Base-by-base conservation (phyloP, 2,888 invertebrate species). In the Hypselothyrea guttata region DNA sequence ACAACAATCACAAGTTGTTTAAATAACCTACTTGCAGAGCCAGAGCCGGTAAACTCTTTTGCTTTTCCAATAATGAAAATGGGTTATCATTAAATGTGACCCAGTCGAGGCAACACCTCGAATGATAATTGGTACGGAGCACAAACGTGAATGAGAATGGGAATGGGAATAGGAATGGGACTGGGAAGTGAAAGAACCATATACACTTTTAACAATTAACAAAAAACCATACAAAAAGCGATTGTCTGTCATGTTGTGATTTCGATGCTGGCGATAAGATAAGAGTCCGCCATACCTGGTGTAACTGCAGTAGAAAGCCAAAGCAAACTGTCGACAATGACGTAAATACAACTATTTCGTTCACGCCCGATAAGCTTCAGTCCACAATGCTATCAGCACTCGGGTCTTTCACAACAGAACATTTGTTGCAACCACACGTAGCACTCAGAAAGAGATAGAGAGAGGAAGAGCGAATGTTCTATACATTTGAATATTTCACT, bases 211-310 rank as follows among this genome's bases (percentile, higher is more conserved):
- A 35, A 75, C 72, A 71, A 75, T 69, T 75, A 81, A 61, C 47
- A 30, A 57, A 71, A 53, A 40, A 57, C 13, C 45, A 62, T 31
- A 22, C 38, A 47, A 55, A 66, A 58, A 65, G 53, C 66, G 64
- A 60, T 75, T 82, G 82, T 75, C 72, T 82, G 71, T 46, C 59
- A 51, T 66, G 62, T 71, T 59, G 68, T 82, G 83, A 84, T 82
- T 84, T 62, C 66, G 76, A 83, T 74, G 57, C 42, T 38, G 13
- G 42, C 46, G 85, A 84, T 84, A 78, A 81, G 79, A 82, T 82
- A 82, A 71, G 40, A 4, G n/a, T n/a, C 13, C 41, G 7, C 30
- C 9, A 34, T 9, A 40, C n/a, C 5, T 5, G 7, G 4, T 5
- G 33, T 37, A 41, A 47, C 37, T 65, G 52, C 49, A 49, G 47